Evolutionary conservation across 2,113 vertebrate species (phyloP).

Genomic region (Sitta europaea): DNA sequence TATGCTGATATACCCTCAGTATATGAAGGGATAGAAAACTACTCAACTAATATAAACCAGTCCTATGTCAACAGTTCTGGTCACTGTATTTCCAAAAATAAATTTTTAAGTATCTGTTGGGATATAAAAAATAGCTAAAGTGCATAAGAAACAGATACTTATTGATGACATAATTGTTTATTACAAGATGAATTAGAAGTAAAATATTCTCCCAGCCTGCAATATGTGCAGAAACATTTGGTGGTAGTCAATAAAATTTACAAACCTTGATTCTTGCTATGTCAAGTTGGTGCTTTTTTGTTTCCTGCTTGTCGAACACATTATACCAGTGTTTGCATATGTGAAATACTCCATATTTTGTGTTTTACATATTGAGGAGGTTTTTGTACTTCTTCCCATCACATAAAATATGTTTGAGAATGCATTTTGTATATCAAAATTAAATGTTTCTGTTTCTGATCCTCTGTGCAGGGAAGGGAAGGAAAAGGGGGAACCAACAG

Average conservation of each 20-base stretch:
- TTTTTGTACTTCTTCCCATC: neutral
- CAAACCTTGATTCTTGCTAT: neutral
- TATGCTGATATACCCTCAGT: neutral
- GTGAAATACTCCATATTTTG: neutral
- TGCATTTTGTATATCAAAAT: neutral
- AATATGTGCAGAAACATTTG: neutral
- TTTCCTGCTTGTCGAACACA: neutral
- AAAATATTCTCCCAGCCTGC: neutral
- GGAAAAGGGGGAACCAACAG: neutral
- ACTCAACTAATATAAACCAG: neutral
- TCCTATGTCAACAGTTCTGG: neutral
- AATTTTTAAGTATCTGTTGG: neutral
- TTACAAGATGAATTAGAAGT: neutral
- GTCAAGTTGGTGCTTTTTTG: neutral
- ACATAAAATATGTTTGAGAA: neutral
- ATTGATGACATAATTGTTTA: neutral
- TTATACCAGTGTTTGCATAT: neutral
- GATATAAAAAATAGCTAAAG: neutral
- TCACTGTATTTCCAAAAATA: neutral
- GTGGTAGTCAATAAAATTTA: neutral
- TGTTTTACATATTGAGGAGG: rapidly evolving
- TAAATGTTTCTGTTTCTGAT: neutral
- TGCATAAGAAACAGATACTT: neutral
- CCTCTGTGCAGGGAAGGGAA: neutral
- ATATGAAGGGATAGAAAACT: neutral